These are phyloP conservation scores for Proterorhinus semilunaris DNA, from an alignment of 2,113 vertebrate genomes.

Conservation along the genomic window DNA sequence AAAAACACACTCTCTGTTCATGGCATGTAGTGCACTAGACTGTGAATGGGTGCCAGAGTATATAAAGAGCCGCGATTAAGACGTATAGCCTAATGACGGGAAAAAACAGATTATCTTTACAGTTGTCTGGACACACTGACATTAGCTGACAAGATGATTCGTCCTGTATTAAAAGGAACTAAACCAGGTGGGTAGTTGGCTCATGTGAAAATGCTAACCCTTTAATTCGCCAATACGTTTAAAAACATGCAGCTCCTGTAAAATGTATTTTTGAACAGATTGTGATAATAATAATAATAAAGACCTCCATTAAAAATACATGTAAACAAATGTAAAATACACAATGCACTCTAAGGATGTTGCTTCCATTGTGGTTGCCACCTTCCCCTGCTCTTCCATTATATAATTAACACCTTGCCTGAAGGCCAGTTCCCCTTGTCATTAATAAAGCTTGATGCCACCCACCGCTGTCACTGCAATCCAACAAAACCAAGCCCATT, in stretches of 20 bases:
- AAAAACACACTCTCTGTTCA: slow-evolving; percentile 64
- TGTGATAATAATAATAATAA: no score
- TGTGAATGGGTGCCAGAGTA: slow-evolving; percentile 54
- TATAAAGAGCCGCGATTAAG: slow-evolving; percentile 57
- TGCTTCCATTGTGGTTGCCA: slow-evolving; percentile 34
- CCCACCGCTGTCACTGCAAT: slow-evolving; percentile 68
- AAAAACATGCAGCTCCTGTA: no score
- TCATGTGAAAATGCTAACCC: slow-evolving; percentile 21
- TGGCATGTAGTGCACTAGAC: slow-evolving; percentile 49
- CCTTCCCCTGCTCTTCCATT: slow-evolving; percentile 66
- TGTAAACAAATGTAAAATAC: no score
- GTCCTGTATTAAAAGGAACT: slow-evolving; percentile 35
- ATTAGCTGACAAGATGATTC: slow-evolving; percentile 46
- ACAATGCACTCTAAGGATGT: no score
- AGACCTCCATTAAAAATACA: no score
- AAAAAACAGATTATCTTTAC: slow-evolving; percentile 59
- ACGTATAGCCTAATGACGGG: slow-evolving; percentile 55
- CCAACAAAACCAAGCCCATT: slow-evolving; percentile 67
- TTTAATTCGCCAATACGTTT: no score
- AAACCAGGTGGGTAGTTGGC: slow-evolving; percentile 36
- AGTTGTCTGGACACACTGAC: slow-evolving; percentile 46
- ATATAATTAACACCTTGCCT: slow-evolving; percentile 79
- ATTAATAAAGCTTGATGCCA: slow-evolving; percentile 78
- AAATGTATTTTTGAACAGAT: no score
- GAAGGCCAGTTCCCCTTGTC: slow-evolving; percentile 74